phyloP scores from a whole-genome alignment of 1,140 invertebrate species.

The Orius laevigatus region DNA sequence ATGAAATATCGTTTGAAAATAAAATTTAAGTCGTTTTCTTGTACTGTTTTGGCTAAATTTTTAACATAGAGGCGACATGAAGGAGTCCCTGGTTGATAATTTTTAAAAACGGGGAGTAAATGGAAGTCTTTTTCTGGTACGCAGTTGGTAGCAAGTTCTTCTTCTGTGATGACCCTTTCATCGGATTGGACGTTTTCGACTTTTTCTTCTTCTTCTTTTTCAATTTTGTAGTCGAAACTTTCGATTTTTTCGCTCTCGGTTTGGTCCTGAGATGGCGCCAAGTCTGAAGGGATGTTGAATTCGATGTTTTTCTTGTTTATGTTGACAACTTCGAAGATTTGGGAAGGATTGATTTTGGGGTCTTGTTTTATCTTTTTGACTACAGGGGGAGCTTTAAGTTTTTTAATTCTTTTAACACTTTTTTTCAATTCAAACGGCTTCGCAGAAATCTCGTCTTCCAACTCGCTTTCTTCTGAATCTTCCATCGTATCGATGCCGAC shows the following conservation, averaged over 20 bases:
- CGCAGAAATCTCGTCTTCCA: conserved; percentile 59
- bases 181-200: conserved; percentile 15
- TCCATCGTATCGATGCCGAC: conserved; percentile 5
- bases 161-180: conserved; percentile 36
- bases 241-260: conserved; percentile 18
- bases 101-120: conserved; percentile 66
- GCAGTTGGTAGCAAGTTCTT: conserved; percentile 49
- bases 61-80: conserved; percentile 80
- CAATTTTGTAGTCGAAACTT: conserved; percentile 29
- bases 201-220: conserved; percentile 22
- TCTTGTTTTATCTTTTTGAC: conserved; percentile 28
- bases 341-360: conserved; percentile 29
- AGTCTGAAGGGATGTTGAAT: conserved; percentile 34
- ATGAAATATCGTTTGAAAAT: conserved; percentile 58
- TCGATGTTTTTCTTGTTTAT: conserved; percentile 43
- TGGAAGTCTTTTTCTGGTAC: conserved; percentile 55
- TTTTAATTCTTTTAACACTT: conserved; percentile 43
- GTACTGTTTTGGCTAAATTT: conserved; percentile 71
- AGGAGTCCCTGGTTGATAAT: conserved; percentile 65
- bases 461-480: conserved; percentile 24
- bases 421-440: conserved; percentile 30
- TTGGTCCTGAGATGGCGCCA: conserved; percentile 15
- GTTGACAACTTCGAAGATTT: conserved; percentile 27
- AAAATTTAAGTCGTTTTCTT: conserved; percentile 53
- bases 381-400: conserved; percentile 33